Evolutionary conservation across 2,888 invertebrate species (phyloP), one percentile per base, ranked within the genome.

Genomic region (Agrotis puta): DNA sequence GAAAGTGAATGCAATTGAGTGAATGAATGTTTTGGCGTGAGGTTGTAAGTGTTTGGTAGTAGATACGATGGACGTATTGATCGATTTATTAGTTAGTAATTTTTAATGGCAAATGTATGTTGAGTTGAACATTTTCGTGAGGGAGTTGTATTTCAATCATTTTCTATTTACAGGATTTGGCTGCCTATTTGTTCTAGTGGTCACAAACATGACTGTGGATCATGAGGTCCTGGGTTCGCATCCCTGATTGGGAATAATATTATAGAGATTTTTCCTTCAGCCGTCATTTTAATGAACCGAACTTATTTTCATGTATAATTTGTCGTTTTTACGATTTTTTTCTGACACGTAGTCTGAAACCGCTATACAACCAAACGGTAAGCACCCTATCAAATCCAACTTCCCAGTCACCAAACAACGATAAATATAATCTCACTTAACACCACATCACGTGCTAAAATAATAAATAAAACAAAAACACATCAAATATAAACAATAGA

Each of bases 401-500:
- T 22, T 39, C 3, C 0, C 39, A 9, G 27, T 67, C 24, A 43
- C 61, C 48, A 22, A 33, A 51, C 51, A 62, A 65, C 43, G 14
- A 65, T 51, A 24, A 64, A 72, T 64, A 72, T 73, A 67, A 62
- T 18, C 22, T 54, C 61, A 79, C 82, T 79, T 50, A 79, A 3
- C 16, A 22, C 16, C 80, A 50, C 9, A 51, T 70, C 80, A 80
- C 80, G 80, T 67, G 66, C 20, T n/a, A 14, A 64, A 64, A 67
- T 79, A 66, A 79, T 82, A 82, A 82, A 80, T 82, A 74, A 82
- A 82, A 82, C 65, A 74, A 79, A 79, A 79, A 68, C 64, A 66
- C 27, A 78, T 61, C 50, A 22, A 53, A 61, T 48, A 45, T 53
- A 70, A 59, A 83, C 78, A 81, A 77, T 81, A 74, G 81, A 67